Base-by-base conservation (phyloP, 1,140 invertebrate genomes). In the Sitodiplosis mosellana region DNA sequence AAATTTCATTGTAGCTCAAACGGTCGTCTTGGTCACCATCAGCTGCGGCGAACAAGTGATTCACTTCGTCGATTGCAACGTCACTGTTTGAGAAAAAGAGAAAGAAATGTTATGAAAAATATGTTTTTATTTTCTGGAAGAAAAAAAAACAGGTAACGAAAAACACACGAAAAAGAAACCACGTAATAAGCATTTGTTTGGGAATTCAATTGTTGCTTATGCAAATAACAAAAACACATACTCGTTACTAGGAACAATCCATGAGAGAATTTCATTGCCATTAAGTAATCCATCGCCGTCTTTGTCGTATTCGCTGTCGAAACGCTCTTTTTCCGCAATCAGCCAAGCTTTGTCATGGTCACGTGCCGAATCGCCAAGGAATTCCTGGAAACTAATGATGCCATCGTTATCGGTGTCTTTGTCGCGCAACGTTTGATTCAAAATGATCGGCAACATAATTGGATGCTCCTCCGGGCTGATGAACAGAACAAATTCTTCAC, bases 211-310 rank as follows among this genome's bases (percentile, higher is more conserved):
- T 12, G 21, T 6, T 47, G 6, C 33, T 2, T 15, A 27, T 34
- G 45, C 15, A 49, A 48, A 4, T 17, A 47, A 19, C 51, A 46
- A 47, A 12, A 40, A 20, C 33, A 73, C 77, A 76, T 68, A 87
- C 83, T 86, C 77, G 63, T 91, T 90, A 55, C 88, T 87, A 1
- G 92, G 93, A 42, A 96, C 78, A 47, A 94, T 71, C 93, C 93
- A 98, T 1, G 76, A 72, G 27, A 83, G 64, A 41, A 96, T 78
- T 74, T 98, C 94, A 52, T 76, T 68, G 0, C 73, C 68, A 54
- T 80, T 75, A 2, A 98, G 70, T 52, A 75, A 68, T 1, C 89
- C 88, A 71, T 97, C 89, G n/a, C 72, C 63, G 67, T 97, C 78
- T 43, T 73, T 72, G 66, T 98, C 94, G 63, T 84, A 81, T 45